Conservation (phyloP, 1,140 invertebrate genomes). For the Neodiprion virginianus region DNA sequence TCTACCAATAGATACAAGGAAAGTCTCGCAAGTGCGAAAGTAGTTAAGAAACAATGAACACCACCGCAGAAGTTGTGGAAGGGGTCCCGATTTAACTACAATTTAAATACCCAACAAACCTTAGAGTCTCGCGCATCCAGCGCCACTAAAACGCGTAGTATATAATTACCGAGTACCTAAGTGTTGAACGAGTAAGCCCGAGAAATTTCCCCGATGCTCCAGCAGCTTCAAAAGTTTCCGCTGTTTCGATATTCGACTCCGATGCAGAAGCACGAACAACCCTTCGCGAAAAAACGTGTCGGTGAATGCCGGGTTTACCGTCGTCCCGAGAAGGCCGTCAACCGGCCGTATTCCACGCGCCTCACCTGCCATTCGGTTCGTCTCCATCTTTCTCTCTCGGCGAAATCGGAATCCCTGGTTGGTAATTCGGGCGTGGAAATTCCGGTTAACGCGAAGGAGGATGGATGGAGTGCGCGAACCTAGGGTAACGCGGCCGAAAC, state of each 20-base stretch:
- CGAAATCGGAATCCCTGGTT: background rate
- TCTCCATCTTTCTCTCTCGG: background rate
- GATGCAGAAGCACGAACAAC: no score
- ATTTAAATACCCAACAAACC: slow-evolving; percentile 1
- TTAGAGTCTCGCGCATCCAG: background rate
- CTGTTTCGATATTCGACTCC: no score
- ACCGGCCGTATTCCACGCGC: background rate
- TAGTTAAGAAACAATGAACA: slow-evolving; percentile 3
- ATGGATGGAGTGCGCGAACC: background rate
- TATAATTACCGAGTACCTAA: background rate
- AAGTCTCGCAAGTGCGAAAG: background rate
- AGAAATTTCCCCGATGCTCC: no score
- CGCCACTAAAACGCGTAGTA: background rate
- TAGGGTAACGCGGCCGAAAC: background rate
- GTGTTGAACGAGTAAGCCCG: background rate
- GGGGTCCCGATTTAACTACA: background rate
- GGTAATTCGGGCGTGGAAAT: background rate
- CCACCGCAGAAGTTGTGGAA: background rate
- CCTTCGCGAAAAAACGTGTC: no score
- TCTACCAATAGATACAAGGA: no score
- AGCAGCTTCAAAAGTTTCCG: no score
- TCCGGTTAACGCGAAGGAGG: background rate
- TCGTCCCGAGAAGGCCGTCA: background rate
- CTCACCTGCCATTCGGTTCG: no score
- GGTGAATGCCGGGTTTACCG: background rate